A percentile compares a stretch with the other conserved stretches of the same genome.
Evolutionary conservation across 64 coral and sea anemone genomes (phyloP).

Genomic region (Dendrophyllia cribrosa): DNA sequence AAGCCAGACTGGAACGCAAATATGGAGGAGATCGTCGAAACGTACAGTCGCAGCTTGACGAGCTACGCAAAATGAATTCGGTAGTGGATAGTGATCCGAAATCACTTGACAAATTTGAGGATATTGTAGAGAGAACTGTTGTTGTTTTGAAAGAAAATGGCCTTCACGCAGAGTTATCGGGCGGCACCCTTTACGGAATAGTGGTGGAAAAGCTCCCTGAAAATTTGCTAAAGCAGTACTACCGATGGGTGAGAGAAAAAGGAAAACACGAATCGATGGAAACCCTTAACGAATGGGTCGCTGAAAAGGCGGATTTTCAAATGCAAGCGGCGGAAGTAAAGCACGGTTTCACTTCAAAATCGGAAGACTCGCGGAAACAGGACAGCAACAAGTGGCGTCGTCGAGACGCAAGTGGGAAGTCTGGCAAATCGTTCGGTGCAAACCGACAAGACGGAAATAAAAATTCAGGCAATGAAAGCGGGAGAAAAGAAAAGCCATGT

Average conservation of each 20-base stretch:
- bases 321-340: background rate
- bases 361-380: background rate
- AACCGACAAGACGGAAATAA: no score
- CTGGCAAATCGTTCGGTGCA: no score
- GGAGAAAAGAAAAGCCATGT: no score
- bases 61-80: conserved; percentile 41
- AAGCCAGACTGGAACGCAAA: conserved; percentile 35
- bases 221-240: background rate
- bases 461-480: no score
- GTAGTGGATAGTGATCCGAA: conserved; percentile 55
- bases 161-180: conserved; percentile 59
- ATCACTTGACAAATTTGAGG: conserved; percentile 61
- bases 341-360: background rate
- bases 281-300: background rate
- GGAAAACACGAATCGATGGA: background rate
- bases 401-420: background rate
- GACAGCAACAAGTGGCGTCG: background rate
- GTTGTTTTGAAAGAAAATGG: conserved; percentile 67
- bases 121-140: conserved; percentile 57
- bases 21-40: conserved; percentile 69
- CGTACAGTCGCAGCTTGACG: conserved; percentile 66
- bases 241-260: background rate
- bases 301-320: background rate
- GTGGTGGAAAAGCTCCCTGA: conserved; percentile 71
- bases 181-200: conserved; percentile 63